Evolutionary conservation across 2,113 vertebrate genomes (phyloP).

Genomic region (Pterocles orientalis): DNA sequence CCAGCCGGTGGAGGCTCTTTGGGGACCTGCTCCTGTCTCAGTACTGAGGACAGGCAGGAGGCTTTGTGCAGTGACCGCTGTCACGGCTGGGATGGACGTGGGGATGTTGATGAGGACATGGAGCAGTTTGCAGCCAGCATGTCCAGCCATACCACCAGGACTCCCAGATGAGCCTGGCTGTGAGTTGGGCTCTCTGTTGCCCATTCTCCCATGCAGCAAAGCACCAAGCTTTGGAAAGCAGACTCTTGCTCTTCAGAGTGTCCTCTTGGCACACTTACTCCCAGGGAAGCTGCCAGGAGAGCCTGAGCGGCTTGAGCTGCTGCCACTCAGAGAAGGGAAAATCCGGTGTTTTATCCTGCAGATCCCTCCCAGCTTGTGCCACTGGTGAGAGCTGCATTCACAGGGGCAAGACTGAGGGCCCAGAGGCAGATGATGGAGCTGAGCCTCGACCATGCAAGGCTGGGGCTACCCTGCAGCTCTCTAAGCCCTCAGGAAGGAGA

Average conservation of each 20-base stretch:
- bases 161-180: not conserved
- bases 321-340: not conserved
- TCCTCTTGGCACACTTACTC: not conserved
- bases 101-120: fast-evolving
- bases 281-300: not conserved
- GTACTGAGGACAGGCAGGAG: not conserved
- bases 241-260: not conserved
- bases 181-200: not conserved
- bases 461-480: not conserved
- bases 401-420: not conserved
- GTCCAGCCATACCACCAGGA: not conserved
- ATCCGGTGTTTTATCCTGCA: not conserved
- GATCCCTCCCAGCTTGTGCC: not conserved
- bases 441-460: not conserved
- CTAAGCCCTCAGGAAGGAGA: not conserved
- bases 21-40: not conserved
- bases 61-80: fast-evolving
- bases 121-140: not conserved
- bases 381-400: not conserved
- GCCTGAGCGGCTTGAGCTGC: not conserved
- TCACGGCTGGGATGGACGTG: not conserved
- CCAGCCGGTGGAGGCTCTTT: not conserved
- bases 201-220: fast-evolving
- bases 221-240: not conserved
- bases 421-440: not conserved